Conservation (phyloP, 2,888 invertebrate genomes). For the Chaitophorus viminalis region DNA sequence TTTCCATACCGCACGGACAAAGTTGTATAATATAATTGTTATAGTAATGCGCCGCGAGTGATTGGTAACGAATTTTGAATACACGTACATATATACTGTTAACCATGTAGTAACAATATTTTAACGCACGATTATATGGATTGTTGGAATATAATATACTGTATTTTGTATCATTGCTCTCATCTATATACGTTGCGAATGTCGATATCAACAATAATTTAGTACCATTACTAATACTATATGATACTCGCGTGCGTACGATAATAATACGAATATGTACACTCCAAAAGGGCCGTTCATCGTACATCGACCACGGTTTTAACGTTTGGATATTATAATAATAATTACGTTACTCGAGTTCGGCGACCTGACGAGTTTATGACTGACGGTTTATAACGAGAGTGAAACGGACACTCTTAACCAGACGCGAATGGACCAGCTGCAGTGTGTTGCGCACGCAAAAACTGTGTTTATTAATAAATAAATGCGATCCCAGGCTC, state of each 20-base stretch:
- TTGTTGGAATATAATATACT: neutral
- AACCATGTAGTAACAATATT: neutral
- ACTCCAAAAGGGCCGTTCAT: neutral
- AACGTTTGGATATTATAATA: neutral
- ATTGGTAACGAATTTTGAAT: neutral
- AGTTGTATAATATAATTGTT: neutral
- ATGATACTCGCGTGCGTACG: no score
- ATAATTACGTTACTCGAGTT: neutral
- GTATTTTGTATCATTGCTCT: no score
- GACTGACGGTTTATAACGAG: neutral
- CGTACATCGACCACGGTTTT: neutral
- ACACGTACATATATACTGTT: no score
- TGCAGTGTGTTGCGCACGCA: neutral
- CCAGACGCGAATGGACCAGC: neutral
- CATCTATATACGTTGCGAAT: neutral
- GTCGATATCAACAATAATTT: neutral
- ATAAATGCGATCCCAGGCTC: neutral
- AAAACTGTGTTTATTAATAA: neutral
- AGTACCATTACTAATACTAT: no score
- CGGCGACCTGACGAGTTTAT: neutral
- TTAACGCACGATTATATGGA: neutral
- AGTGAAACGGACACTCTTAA: neutral
- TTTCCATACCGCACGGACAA: neutral
- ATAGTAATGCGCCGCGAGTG: neutral
- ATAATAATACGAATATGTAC: no score